phyloP scores from a whole-genome alignment of 2,888 invertebrate genomes.

The Pyrrhosoma nymphula region DNA sequence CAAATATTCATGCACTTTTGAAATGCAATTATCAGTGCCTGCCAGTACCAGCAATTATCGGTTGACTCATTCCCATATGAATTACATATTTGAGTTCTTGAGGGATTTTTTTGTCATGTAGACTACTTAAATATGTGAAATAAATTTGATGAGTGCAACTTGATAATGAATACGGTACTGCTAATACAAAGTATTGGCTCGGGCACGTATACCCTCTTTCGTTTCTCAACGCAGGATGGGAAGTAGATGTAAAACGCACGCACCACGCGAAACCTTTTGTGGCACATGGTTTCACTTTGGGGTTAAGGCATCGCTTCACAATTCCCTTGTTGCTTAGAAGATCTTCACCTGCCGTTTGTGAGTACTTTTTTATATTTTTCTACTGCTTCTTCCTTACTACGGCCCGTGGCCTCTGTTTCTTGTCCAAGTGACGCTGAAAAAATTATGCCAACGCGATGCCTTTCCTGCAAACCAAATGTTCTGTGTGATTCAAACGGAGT shows the following conservation, averaged over 20 bases:
- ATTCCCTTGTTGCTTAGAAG: background rate
- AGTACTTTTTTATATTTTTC: background rate
- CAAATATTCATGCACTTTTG: no score
- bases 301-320: background rate
- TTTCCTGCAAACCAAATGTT: background rate
- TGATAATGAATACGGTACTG: no score
- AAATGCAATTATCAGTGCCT: no score
- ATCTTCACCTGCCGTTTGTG: background rate
- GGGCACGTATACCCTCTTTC: background rate
- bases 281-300: background rate
- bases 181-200: no score
- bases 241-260: background rate
- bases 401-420: background rate
- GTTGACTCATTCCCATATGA: no score
- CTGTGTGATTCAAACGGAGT: background rate
- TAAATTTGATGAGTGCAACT: no score
- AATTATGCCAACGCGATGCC: background rate
- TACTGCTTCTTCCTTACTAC: background rate
- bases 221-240: background rate
- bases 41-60: no score
- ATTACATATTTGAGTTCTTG: no score
- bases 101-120: no score
- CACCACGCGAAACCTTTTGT: background rate
- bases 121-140: no score
- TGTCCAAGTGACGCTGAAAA: background rate